Conservation (phyloP, 1,140 invertebrate genomes). For the Harpegnathos saltator region DNA sequence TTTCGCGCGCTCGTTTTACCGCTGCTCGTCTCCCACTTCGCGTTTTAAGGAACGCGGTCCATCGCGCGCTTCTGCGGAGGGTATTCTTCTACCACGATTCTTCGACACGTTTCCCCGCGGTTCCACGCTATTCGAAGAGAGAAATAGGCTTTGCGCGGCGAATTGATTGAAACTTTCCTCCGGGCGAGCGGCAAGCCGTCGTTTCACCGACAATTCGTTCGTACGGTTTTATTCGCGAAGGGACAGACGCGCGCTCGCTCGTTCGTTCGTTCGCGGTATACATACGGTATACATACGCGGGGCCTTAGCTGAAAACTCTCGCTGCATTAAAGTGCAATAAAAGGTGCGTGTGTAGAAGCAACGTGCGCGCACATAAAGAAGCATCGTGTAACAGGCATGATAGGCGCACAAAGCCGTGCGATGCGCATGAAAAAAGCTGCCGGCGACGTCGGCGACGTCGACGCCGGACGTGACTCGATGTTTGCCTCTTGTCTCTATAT, state of each 20-base stretch:
- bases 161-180: constrained; percentile 38
- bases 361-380: constrained; percentile 14
- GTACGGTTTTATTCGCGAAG: constrained; percentile 19
- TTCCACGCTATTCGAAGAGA: not conserved
- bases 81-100: not conserved
- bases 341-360: constrained; percentile 6
- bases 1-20: not conserved
- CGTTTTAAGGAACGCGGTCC: constrained; percentile 22
- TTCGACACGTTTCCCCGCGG: not conserved
- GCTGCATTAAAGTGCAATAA: constrained; percentile 32
- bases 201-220: constrained; percentile 40
- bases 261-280: no score
- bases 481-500: constrained; percentile 66
- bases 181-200: no score
- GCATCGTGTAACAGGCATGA: constrained; percentile 14
- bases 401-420: constrained; percentile 5
- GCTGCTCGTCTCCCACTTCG: not conserved
- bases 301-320: constrained; percentile 38
- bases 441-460: constrained; percentile 37
- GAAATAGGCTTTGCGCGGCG: not conserved
- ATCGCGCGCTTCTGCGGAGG: not conserved
- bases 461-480: constrained; percentile 37
- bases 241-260: not conserved
- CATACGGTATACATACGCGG: not conserved
- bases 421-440: constrained; percentile 38